phyloP scores from a whole-genome alignment of 2,113 vertebrate genomes.

The Carassius gibelio region DNA sequence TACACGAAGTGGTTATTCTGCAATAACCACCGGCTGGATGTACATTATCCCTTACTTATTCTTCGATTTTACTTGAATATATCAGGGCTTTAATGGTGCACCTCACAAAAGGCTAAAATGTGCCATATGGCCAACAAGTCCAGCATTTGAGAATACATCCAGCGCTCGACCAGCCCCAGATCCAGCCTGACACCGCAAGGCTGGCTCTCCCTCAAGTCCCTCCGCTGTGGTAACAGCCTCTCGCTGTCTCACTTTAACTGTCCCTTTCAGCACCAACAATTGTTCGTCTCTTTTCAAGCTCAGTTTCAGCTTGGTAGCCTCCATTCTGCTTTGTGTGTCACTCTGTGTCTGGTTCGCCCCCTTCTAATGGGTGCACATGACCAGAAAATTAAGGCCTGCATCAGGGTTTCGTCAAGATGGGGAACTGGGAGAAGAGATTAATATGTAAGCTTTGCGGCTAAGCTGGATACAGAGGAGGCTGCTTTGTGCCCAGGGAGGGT shows the following conservation, averaged over 20 bases:
- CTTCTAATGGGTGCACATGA: conserved; percentile 81
- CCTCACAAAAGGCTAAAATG: conserved; percentile 26
- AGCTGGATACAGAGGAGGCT: conserved; percentile 70
- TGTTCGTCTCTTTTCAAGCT: conserved; percentile 74
- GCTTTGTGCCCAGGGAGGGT: conserved; percentile 75
- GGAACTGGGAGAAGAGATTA: conserved; percentile 77
- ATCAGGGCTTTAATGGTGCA: neutral
- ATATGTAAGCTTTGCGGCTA: conserved; percentile 80
- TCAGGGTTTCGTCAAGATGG: conserved; percentile 69
- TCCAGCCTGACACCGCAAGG: neutral
- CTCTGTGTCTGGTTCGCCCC: conserved; percentile 77
- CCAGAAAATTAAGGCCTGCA: conserved; percentile 80
- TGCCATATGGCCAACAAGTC: conserved; percentile 48
- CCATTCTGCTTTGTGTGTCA: conserved; percentile 80
- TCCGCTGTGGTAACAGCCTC: neutral
- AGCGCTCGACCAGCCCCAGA: neutral
- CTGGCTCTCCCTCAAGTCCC: conserved; percentile 16
- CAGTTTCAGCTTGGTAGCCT: conserved; percentile 68
- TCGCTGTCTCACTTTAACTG: conserved; percentile 74
- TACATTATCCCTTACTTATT: neutral
- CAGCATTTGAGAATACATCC: neutral
- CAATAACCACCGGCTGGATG: no score
- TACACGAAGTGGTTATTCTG: no score
- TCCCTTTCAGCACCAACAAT: conserved; percentile 78
- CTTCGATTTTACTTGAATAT: neutral